phyloP scores from a whole-genome alignment of 2,797 vertebrate genomes.

The Gadopsis marmoratus region DNA sequence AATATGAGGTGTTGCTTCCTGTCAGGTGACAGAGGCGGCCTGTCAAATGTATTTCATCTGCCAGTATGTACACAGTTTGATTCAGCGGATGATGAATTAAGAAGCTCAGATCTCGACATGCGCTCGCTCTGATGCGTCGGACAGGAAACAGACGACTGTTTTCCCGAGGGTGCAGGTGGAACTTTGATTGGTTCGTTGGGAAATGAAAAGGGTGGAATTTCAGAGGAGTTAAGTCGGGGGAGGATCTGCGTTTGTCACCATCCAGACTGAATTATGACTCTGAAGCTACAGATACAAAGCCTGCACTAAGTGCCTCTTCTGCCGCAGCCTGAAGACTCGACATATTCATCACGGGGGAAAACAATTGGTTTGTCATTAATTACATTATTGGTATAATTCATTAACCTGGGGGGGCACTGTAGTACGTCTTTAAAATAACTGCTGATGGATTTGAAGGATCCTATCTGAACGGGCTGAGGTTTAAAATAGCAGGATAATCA shows the following conservation, averaged over 20 bases:
- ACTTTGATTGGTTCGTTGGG: conserved; percentile 32
- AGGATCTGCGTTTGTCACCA: conserved; percentile 16
- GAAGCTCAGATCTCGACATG: neutral
- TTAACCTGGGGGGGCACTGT: conserved; percentile 21
- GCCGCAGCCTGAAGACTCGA: conserved; percentile 31
- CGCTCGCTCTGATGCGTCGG: neutral
- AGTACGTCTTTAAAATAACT: conserved; percentile 13
- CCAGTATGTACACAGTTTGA: conserved; percentile 8
- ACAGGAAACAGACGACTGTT: conserved; percentile 1
- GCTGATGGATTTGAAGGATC: conserved; percentile 32
- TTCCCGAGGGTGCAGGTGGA: neutral
- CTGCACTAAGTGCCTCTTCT: conserved; percentile 17
- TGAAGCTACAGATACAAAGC: conserved; percentile 18
- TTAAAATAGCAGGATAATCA: conserved; percentile 27
- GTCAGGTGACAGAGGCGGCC: conserved; percentile 34
- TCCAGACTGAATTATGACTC: conserved; percentile 51
- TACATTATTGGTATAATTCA: conserved; percentile 40
- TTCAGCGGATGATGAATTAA: conserved; percentile 10
- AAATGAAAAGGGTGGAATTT: conserved; percentile 1
- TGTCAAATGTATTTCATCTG: conserved; percentile 28
- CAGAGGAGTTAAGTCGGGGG: conserved; percentile 9
- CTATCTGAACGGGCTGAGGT: conserved; percentile 7
- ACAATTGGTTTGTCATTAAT: conserved; percentile 56
- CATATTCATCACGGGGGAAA: conserved; percentile 45
- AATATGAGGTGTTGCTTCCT: conserved; percentile 26